Percentiles rank a stretch among this genome's conserved stretches.
phyloP scores from a whole-genome alignment of 2,113 vertebrate genomes.

The Clarias magur region DNA sequence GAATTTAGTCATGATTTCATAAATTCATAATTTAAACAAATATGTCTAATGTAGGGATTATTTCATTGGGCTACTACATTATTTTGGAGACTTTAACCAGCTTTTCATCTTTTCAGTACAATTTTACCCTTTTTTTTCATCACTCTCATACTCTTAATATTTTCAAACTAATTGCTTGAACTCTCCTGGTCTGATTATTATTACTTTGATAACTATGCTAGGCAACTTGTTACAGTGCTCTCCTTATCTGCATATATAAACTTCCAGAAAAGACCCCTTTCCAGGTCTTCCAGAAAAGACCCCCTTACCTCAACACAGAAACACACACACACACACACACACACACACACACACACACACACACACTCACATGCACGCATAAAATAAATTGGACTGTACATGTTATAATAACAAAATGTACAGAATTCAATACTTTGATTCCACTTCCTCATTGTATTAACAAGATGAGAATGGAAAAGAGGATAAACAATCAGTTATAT shows the following conservation, averaged over 20 bases:
- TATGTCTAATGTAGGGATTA: neutral
- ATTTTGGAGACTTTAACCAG: neutral
- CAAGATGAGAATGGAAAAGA: neutral
- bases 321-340: neutral
- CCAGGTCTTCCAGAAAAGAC: neutral
- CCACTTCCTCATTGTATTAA: neutral
- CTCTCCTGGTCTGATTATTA: neutral
- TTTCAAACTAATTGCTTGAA: neutral
- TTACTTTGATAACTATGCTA: neutral
- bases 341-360: neutral
- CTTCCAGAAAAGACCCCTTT: neutral
- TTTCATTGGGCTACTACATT: neutral
- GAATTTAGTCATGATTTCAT: neutral
- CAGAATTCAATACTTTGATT: neutral
- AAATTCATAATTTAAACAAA: too few relatives aligned
- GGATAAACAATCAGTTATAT: neutral
- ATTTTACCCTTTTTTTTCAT: neutral
- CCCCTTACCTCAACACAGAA: neutral
- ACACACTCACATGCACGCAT: too few relatives aligned
- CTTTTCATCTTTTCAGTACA: neutral
- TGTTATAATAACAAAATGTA: neutral
- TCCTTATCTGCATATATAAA: neutral
- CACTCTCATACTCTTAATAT: neutral
- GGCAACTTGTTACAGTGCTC: neutral
- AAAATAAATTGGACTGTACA: neutral